Evolutionary conservation across 2,113 vertebrate genomes (phyloP).

Genomic region (Xyliphius kryptos): DNA sequence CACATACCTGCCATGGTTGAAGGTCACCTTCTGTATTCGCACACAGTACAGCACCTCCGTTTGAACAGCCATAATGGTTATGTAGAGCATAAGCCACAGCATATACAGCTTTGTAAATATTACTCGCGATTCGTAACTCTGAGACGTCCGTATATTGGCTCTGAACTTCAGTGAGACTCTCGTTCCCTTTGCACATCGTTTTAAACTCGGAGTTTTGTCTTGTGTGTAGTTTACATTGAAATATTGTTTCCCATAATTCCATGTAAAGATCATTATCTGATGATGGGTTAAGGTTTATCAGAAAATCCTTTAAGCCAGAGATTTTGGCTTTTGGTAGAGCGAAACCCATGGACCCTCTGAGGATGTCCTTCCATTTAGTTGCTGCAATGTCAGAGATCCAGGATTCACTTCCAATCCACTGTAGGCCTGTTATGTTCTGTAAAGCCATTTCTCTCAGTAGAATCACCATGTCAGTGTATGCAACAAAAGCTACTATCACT

Average conservation of each 20-base stretch:
- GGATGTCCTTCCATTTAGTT: constrained; percentile 38
- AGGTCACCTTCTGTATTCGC: constrained; percentile 11
- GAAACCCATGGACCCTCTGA: constrained; percentile 51
- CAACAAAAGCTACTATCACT: constrained; percentile 51
- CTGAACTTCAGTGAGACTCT: constrained; percentile 38
- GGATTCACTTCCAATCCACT: constrained; percentile 56
- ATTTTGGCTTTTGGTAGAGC: constrained; percentile 49
- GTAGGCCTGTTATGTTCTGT: constrained; percentile 47
- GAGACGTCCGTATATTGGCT: constrained; percentile 51
- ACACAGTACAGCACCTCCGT: constrained; percentile 10
- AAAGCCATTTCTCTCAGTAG: constrained; percentile 43
- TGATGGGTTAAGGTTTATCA: constrained; percentile 36
- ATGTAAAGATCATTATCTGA: constrained; percentile 29
- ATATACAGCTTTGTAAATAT: constrained; percentile 52
- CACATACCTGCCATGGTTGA: constrained; percentile 46
- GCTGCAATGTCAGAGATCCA: constrained; percentile 52
- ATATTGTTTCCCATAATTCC: constrained; percentile 48
- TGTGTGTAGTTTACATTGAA: constrained; percentile 39
- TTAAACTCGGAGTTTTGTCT: background rate
- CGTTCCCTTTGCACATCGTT: constrained; percentile 38
- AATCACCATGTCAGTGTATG: constrained; percentile 48
- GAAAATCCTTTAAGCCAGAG: constrained; percentile 41
- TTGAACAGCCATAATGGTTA: constrained; percentile 31
- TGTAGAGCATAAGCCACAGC: constrained; percentile 46
- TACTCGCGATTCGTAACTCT: constrained; percentile 47